A percentile compares a stretch with the other conserved stretches of the same genome.
phyloP scores from a whole-genome alignment of 2,113 vertebrate genomes.

The Elgaria multicarinata region DNA sequence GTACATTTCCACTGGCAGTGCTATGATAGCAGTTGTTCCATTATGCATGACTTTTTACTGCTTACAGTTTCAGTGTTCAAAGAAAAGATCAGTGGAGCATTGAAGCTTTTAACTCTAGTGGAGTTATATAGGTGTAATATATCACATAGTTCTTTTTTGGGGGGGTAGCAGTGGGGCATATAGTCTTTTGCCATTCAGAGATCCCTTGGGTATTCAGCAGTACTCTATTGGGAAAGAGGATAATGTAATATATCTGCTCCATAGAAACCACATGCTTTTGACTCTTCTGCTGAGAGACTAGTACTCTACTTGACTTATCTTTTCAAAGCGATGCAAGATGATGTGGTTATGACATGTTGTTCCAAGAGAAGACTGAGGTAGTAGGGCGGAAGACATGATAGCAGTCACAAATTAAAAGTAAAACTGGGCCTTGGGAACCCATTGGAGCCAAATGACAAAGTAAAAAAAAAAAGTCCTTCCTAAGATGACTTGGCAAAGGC shows the following conservation, averaged over 20 bases:
- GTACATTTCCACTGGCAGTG: neutral
- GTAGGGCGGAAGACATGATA: neutral
- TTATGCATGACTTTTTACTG: neutral
- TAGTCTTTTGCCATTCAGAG: too few relatives aligned
- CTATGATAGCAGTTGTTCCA: neutral
- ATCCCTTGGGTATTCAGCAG: neutral
- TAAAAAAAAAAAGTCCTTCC: too few relatives aligned
- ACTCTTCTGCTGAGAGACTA: neutral
- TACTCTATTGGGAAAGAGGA: neutral
- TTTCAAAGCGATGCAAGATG: neutral
- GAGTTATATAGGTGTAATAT: neutral
- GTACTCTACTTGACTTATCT: neutral
- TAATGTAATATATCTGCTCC: neutral
- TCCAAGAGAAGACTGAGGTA: neutral
- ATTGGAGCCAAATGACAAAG: too few relatives aligned
- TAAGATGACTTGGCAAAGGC: too few relatives aligned
- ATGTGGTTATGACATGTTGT: neutral
- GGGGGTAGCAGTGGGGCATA: rapidly evolving
- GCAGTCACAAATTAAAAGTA: neutral
- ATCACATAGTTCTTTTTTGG: neutral
- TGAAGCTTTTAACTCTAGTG: neutral
- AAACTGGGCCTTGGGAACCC: too few relatives aligned
- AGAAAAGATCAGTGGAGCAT: neutral
- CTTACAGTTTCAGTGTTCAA: neutral
- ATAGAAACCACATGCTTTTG: neutral